phyloP scores from a whole-genome alignment of 2,888 invertebrate species.

The Chaetoderma sp. region DNA sequence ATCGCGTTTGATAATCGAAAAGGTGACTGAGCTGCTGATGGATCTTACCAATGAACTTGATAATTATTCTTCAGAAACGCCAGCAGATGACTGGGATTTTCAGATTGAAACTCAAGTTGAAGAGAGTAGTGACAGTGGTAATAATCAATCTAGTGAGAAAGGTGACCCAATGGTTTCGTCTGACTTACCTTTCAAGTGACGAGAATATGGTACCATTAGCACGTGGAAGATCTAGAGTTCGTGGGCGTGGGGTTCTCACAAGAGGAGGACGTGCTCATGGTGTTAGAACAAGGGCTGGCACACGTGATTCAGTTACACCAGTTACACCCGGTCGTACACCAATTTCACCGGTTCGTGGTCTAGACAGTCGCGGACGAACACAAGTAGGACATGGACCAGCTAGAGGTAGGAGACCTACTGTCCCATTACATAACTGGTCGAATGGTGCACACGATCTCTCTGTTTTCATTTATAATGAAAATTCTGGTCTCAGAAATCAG shows the following conservation, averaged over 20 bases:
- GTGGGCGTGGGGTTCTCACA: background rate
- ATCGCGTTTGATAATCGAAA: background rate
- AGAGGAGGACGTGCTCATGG: background rate
- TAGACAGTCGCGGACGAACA: too few species aligned
- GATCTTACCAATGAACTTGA: background rate
- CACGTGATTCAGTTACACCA: background rate
- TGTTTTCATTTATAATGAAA: too few species aligned
- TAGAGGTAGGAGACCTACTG: too few species aligned
- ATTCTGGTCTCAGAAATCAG: too few species aligned
- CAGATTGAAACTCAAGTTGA: background rate
- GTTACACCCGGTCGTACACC: too few species aligned
- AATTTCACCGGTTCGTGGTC: too few species aligned
- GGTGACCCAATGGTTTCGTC: background rate
- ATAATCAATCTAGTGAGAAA: background rate
- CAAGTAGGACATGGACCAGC: too few species aligned
- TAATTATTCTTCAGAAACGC: background rate
- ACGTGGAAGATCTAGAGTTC: background rate
- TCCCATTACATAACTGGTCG: too few species aligned
- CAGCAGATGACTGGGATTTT: background rate
- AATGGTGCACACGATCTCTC: too few species aligned
- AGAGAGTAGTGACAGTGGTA: too few species aligned
- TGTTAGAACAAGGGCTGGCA: background rate
- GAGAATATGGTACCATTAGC: background rate
- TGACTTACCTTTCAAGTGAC: background rate
- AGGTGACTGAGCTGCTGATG: background rate